phyloP scores from a whole-genome alignment of 2,888 invertebrate genomes.

The Penaeus monodon region DNA sequence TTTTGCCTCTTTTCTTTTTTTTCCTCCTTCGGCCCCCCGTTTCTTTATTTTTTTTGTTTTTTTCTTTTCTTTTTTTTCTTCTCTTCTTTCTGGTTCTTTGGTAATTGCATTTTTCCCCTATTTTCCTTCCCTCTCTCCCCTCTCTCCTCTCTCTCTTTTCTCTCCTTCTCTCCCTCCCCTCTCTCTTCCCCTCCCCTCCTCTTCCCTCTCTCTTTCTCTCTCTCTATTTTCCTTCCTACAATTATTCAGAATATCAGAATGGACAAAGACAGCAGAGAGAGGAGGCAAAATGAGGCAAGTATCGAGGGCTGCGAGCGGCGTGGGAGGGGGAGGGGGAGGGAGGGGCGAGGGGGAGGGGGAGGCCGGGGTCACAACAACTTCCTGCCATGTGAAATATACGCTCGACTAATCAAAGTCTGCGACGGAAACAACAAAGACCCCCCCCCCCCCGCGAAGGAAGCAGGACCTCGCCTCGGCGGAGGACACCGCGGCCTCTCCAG shows the following conservation, averaged over 20 bases:
- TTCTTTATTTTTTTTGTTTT: neutral
- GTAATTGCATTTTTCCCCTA: no score
- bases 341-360: neutral
- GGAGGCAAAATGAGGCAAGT: neutral
- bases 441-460: no score
- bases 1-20: no score
- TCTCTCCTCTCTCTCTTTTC: neutral
- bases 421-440: no score
- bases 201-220: slow-evolving; percentile 18
- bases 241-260: neutral
- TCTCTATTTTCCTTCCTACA: neutral
- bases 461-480: no score
- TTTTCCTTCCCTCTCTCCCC: no score
- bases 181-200: neutral
- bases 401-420: neutral
- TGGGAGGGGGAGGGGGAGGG: neutral
- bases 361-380: neutral
- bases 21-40: no score
- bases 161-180: neutral
- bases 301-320: neutral
- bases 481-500: no score
- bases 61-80: no score
- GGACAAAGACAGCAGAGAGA: neutral
- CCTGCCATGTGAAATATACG: neutral
- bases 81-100: no score